Base-by-base conservation (phyloP, 2,113 vertebrate species). In the Callionymus lyra region DNA sequence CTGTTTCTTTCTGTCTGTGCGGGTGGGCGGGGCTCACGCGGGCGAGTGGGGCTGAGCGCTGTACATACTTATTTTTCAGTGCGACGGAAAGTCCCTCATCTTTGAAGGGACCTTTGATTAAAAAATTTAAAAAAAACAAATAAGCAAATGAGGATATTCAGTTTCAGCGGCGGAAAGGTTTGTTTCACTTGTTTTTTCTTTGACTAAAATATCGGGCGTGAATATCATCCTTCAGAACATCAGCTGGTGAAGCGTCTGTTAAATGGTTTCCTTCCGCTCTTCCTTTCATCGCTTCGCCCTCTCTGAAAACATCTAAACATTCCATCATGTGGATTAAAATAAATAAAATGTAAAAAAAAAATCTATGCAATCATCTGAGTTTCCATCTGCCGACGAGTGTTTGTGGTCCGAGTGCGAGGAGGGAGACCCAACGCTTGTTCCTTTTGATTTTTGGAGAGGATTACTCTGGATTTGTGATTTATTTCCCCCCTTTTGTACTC, bases 11-110 rank as follows among this genome's bases (percentile, higher is more conserved):
- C 48, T 44, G 19, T 21, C 18, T 54, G 72, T 43, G 14, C 34
- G 44, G 19, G 40, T 18, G 38, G 49, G 60, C 11, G 2, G 39
- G 34, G 47, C 38, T 15, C 41, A 58, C 44, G 51, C 43, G 38
- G 16, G 12, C 32, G 21, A 33, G 62, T 12, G 40, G 63, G 50
- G 41, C 53, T 78, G 65, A 54, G 70, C 57, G 78, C 81, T 85
- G 85, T 85, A 84, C 65, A 82, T 85, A 84, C 70, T 82, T 82
- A 55, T 84, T 84, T 72, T 82, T 76, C 75, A 81, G 63, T 77
- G 72, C 72, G 47, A 63, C 18, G 27, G 55, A 44, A 12, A 45
- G 65, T 59, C 47, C 44, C 48, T 51, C 33, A 33, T 35, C 18
- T 17, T 44, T 16, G 27, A 53, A 59, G 45, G n/a, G 43, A 45